phyloP scores from a whole-genome alignment of 2,113 vertebrate genomes.

The Cyprinodon brontotheroides region DNA sequence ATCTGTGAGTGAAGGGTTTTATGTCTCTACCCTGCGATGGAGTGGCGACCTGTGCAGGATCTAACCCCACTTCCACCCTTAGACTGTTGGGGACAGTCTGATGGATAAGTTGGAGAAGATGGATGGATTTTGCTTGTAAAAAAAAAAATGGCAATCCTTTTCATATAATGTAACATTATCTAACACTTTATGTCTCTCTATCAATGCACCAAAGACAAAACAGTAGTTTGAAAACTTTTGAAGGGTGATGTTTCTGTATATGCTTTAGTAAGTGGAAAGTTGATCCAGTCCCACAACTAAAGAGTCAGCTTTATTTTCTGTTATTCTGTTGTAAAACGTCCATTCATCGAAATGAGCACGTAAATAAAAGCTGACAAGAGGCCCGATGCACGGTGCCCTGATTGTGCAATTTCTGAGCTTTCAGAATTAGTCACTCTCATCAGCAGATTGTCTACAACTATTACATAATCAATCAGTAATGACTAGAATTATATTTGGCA shows the following conservation, averaged over 20 bases:
- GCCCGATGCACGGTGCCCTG: neutral
- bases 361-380: neutral
- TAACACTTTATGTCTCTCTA: too few species aligned
- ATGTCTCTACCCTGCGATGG: too few species aligned
- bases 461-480: neutral
- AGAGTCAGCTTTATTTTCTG: slow-evolving; percentile 18
- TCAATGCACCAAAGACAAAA: too few species aligned
- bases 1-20: too few species aligned
- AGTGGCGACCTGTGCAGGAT: too few species aligned
- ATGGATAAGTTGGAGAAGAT: too few species aligned
- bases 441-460: neutral
- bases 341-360: slow-evolving; percentile 4
- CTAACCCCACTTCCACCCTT: too few species aligned
- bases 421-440: neutral
- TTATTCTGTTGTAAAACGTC: neutral
- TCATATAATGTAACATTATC: too few species aligned
- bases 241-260: neutral
- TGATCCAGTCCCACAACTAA: slow-evolving; percentile 41
- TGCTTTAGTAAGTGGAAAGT: slow-evolving; percentile 15
- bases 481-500: neutral
- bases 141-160: too few species aligned
- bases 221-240: neutral
- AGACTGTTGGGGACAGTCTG: too few species aligned
- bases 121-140: too few species aligned
- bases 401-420: neutral